These are phyloP conservation scores for Cybosia mesomella DNA, from an alignment of 2,888 invertebrate genomes.

Conservation along the genomic window DNA sequence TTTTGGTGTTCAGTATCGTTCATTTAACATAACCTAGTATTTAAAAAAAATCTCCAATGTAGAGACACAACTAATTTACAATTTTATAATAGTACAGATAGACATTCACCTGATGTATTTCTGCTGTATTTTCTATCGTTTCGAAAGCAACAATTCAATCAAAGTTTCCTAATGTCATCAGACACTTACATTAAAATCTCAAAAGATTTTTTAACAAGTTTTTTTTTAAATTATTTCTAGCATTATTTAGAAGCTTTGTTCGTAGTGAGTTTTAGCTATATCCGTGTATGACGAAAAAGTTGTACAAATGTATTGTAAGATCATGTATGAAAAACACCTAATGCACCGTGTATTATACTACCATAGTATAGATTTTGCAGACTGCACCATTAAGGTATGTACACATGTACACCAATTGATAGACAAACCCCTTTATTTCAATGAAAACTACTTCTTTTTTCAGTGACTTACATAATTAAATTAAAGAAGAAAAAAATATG, in stretches of 20 bases:
- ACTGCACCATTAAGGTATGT: not conserved
- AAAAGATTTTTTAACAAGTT: not conserved
- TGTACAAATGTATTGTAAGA: slow-evolving; percentile 5
- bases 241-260: not conserved
- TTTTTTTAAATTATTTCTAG: not conserved
- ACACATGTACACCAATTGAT: not conserved
- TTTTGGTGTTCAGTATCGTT: no score
- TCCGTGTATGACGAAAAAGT: slow-evolving; percentile 12
- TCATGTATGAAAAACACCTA: slow-evolving; percentile 12
- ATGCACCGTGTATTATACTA: slow-evolving; percentile 5
- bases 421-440: not conserved
- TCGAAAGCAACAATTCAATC: no score
- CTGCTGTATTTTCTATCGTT: no score
- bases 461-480: no score
- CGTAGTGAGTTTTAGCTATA: not conserved
- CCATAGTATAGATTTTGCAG: not conserved
- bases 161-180: not conserved
- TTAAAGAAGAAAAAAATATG: no score
- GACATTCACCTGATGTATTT: no score
- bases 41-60: no score
- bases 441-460: no score
- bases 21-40: no score
- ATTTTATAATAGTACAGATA: no score
- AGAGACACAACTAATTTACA: no score
- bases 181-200: not conserved